Conservation (phyloP, 2,888 invertebrate species). For the Hoplodrina ambigua region DNA sequence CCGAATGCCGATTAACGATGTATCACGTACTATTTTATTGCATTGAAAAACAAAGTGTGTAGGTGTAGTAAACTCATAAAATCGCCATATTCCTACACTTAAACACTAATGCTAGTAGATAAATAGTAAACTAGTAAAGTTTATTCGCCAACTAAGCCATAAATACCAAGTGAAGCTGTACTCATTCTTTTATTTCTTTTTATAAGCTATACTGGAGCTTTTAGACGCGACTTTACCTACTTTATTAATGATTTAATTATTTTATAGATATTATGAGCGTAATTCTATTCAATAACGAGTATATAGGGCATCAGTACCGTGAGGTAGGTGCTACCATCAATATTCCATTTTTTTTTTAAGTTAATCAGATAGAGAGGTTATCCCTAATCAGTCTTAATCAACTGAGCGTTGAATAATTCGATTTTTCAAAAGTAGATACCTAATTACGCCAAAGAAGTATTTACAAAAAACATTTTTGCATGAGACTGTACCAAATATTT, state of each 20-base stretch:
- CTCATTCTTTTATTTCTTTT: conserved; percentile 18
- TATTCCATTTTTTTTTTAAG: too few species aligned
- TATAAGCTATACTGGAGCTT: conserved; percentile 6
- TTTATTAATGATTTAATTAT: not conserved
- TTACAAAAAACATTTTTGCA: not conserved
- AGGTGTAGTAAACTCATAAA: conserved; percentile 37
- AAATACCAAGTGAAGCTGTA: conserved; percentile 4
- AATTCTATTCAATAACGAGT: too few species aligned
- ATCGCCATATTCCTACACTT: conserved; percentile 33
- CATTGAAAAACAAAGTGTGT: conserved; percentile 39
- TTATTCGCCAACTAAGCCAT: conserved; percentile 23
- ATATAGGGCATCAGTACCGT: not conserved
- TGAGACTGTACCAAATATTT: not conserved
- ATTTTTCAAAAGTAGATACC: too few species aligned
- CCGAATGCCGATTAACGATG: conserved; percentile 1
- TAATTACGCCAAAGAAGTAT: too few species aligned
- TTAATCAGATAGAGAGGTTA: too few species aligned
- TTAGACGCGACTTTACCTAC: not conserved
- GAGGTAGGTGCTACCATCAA: too few species aligned
- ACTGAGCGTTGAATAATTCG: too few species aligned
- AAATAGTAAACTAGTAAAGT: conserved; percentile 46
- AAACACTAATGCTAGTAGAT: conserved; percentile 23
- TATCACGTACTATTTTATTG: conserved; percentile 27
- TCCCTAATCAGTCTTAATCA: too few species aligned
- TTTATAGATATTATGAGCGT: not conserved